Base-by-base conservation (phyloP, 2,888 invertebrate genomes). In the Lasioglossum morio region DNA sequence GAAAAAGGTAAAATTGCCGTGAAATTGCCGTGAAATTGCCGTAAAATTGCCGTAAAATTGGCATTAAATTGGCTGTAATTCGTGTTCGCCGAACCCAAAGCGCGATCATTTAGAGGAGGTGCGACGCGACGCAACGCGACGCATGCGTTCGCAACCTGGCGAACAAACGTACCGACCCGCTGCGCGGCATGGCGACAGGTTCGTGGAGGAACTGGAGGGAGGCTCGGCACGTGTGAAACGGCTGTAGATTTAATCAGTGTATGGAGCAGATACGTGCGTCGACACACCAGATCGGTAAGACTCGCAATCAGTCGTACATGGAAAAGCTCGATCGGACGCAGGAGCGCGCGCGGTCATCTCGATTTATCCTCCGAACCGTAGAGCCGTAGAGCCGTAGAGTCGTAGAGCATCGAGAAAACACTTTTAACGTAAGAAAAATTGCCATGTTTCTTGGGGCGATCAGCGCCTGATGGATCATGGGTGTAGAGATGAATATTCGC, bases 41-140 rank as follows among this genome's bases (percentile, higher is more conserved):
- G 30, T 0, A 60, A 46, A 84, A 74, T 89, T 80, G 69, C 77
- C 69, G 34, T 34, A 34, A 34, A 34, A 34, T 34, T 34, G 34
- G 2, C 16, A 57, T 27, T 77, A 70, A 88, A 89, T 88, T 79
- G 85, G 14, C 40, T 70, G 76, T 81, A 78, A 89, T 89, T 66
- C 70, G 37, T 40, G 72, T 27, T 78, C 60, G 75, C 79, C 80
- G 37, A 86, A 81, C 82, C 75, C 81, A 78, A 30, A 53, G 53
- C 57, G 79, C 48, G 81, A 30, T 43, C 84, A 78, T 86, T 82
- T 57, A 74, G n/a, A 63, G 30, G 46, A 75, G 72, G 46, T 69
- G n/a, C 46, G 72, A 90, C 89, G 84, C 85, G n/a, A n/a, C n/a
- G n/a, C n/a, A n/a, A n/a, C n/a, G n/a, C 46, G 72, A 90, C 89